Percentiles rank a stretch among this genome's conserved stretches.
Evolutionary conservation across 2,888 invertebrate genomes (phyloP).

Genomic region (Listrodromus nycthemerus): DNA sequence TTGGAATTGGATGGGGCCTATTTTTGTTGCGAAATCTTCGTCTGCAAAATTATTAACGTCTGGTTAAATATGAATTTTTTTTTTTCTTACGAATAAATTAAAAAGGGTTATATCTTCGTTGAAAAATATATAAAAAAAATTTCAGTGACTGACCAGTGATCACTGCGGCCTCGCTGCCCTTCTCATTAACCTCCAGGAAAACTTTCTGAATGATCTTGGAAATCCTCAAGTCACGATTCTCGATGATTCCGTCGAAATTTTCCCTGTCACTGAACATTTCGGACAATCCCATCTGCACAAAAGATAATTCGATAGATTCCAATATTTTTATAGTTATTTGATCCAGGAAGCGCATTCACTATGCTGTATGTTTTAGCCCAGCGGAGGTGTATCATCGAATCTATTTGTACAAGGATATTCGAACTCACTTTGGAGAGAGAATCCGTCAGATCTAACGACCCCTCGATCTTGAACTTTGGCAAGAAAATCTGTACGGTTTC

Average conservation of each 20-base stretch:
- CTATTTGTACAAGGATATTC: background rate
- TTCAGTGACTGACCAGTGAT: slow-evolving; percentile 90
- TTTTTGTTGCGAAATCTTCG: no score
- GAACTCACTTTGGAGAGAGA: slow-evolving; percentile 88
- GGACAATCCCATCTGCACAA: slow-evolving; percentile 89
- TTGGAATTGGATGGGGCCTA: background rate
- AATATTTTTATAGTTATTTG: background rate
- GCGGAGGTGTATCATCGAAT: background rate
- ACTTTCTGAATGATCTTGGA: slow-evolving; percentile 84
- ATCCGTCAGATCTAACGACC: slow-evolving; percentile 88
- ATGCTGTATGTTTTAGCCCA: background rate
- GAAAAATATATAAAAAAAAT: background rate
- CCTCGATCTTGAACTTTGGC: slow-evolving; percentile 93
- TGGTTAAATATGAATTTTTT: no score
- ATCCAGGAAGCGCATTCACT: background rate
- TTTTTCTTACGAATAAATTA: no score
- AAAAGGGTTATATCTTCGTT: no score
- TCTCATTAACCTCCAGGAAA: slow-evolving; percentile 94
- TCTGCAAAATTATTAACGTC: no score
- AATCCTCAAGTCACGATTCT: slow-evolving; percentile 86
- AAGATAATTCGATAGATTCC: slow-evolving; percentile 28
- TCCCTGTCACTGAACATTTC: slow-evolving; percentile 88
- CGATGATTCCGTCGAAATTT: slow-evolving; percentile 88
- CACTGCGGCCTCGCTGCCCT: slow-evolving; percentile 94
- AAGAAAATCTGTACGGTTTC: slow-evolving; percentile 89